These are phyloP conservation scores for Catharus ustulatus DNA, from an alignment of 2,797 vertebrate species.

Conservation along the genomic window DNA sequence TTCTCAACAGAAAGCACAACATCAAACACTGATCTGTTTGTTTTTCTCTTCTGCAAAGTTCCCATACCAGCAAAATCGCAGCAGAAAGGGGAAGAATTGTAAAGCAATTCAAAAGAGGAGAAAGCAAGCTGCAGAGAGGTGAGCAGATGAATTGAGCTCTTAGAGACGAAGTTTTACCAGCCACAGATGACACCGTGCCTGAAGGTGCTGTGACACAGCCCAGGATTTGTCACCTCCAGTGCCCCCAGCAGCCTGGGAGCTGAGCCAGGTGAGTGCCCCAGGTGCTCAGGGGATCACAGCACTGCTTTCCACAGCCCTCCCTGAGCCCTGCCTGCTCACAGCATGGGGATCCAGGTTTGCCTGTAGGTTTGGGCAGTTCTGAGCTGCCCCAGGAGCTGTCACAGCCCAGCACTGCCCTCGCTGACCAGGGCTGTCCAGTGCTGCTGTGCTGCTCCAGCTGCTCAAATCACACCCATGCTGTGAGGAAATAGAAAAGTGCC, in stretches of 20 bases:
- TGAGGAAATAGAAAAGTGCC: not conserved
- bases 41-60: slow-evolving; percentile 37
- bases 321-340: not conserved
- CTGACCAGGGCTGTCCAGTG: fast-evolving
- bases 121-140: not conserved
- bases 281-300: not conserved
- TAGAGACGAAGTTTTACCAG: not conserved
- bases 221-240: not conserved
- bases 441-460: not conserved
- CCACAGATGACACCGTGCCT: fast-evolving
- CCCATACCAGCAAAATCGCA: not conserved
- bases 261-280: not conserved
- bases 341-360: fast-evolving
- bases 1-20: slow-evolving; percentile 30
- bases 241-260: not conserved
- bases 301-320: fast-evolving
- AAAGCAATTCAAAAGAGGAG: not conserved
- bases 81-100: not conserved
- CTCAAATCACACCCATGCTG: fast-evolving
- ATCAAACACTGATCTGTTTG: slow-evolving; percentile 56
- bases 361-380: not conserved
- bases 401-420: not conserved
- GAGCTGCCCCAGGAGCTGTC: not conserved
- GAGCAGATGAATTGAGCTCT: not conserved
- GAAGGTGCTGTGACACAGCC: not conserved